Evolutionary conservation across 1,140 invertebrate species (phyloP), one percentile per base, ranked within the genome.

Genomic region (Drosophila eugracilis): DNA sequence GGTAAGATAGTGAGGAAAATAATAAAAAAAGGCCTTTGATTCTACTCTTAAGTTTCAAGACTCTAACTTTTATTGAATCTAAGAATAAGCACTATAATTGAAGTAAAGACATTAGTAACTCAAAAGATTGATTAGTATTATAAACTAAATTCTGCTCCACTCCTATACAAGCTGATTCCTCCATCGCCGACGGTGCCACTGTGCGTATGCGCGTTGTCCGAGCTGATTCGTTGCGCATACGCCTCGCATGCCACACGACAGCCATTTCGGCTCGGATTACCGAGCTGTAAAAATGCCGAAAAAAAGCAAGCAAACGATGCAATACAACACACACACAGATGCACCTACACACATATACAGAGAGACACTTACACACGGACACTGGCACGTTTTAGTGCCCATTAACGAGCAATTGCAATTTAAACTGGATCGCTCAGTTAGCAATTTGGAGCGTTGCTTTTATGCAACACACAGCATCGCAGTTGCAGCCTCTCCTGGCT

Each of bases 341-440:
- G 50, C 49, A 59, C 32, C 36, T 28, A 54, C 45, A 34, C 21
- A 39, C 32, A 42, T 14, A 60, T 26, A 21, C 12, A 12, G 48
- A 67, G 32, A 57, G 19, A 14, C 26, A 42, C 34, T 45, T 47
- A 48, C 83, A 81, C 78, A 88, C 53, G 62, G 73, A 86, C 81
- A 71, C 74, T 66, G 83, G 78, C 85, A 81, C 85, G 78, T 91
- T 91, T 88, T 91, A 88, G 90, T 85, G 89, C 76, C 85, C 79
- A 91, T 91, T 91, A 91, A 91, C 89, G 89, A 91, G 85, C 89
- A 88, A 91, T 91, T 88, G 89, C 89, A 91, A 91, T 91, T 91
- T 91, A 91, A 91, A 91, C 89, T 91, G 89, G 89, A 91, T 90
- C 89, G 88, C 83, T 88, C 89, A 83, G 80, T 89, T 84, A 62